A percentile compares a stretch with the other conserved stretches of the same genome.
phyloP scores from a whole-genome alignment of 1,140 invertebrate genomes.

The Bombyx mori region ASM3026992v2 NC_085119.1:15387001-15387500 shows the following conservation, averaged over 20 bases:
- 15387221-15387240: conserved; percentile 7
- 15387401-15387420: no score
- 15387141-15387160: no score
- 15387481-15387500: no score
- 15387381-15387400: no score
- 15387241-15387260: conserved; percentile 20
- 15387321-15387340: no score
- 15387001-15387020: conserved; percentile 16
- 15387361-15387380: no score
- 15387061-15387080: conserved; percentile 21
- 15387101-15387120: conserved; percentile 6
- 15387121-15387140: background rate
- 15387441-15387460: no score
- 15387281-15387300: conserved; percentile 18
- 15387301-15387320: no score
- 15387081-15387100: conserved; percentile 23
- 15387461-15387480: no score
- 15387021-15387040: conserved; percentile 17
- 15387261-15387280: conserved; percentile 22
- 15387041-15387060: conserved; percentile 22
- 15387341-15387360: no score
- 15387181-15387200: conserved; percentile 4
- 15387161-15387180: no score
- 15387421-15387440: no score
- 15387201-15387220: background rate